Evolutionary conservation across 2,888 invertebrate species (phyloP).

Genomic region (Microplitis deprimator): DNA sequence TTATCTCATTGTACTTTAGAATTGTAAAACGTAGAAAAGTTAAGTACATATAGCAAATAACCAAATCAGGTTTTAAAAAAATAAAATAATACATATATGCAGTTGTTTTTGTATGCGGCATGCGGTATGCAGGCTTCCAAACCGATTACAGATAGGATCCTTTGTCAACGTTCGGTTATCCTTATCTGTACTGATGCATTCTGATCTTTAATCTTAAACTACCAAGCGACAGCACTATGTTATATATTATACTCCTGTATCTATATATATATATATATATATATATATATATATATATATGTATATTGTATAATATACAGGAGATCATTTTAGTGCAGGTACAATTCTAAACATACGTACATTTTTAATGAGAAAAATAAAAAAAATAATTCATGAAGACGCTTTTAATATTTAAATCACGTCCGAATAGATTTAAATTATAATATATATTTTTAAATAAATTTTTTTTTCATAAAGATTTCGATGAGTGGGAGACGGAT

Average conservation of each 20-base stretch:
- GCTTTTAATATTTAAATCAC: too few relatives aligned
- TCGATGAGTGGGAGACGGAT: conserved; percentile 23
- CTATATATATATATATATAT: not conserved
- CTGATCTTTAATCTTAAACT: conserved; percentile 54
- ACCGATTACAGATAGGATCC: conserved; percentile 63
- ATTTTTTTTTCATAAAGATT: conserved; percentile 6
- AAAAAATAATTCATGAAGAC: not conserved
- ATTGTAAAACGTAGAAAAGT: not conserved
- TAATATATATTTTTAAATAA: not conserved
- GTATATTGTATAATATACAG: conserved; percentile 11
- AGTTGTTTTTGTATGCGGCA: conserved; percentile 60
- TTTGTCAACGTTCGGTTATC: conserved; percentile 62
- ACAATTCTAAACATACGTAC: not conserved
- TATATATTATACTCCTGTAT: not conserved
- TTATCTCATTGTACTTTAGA: not conserved
- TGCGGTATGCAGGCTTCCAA: conserved; percentile 58
- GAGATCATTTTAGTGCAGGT: conserved; percentile 13
- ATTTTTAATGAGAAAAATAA: not conserved
- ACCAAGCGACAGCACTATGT: conserved; percentile 9
- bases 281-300: not conserved
- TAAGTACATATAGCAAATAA: conserved; percentile 45
- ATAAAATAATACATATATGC: conserved; percentile 63
- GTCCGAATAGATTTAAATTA: not conserved
- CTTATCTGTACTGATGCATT: conserved; percentile 62
- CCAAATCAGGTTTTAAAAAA: conserved; percentile 53